A percentile compares a stretch with the other conserved stretches of the same genome.
Evolutionary conservation across 2,888 invertebrate species (phyloP).

Genomic region (Branchellion lobata): DNA sequence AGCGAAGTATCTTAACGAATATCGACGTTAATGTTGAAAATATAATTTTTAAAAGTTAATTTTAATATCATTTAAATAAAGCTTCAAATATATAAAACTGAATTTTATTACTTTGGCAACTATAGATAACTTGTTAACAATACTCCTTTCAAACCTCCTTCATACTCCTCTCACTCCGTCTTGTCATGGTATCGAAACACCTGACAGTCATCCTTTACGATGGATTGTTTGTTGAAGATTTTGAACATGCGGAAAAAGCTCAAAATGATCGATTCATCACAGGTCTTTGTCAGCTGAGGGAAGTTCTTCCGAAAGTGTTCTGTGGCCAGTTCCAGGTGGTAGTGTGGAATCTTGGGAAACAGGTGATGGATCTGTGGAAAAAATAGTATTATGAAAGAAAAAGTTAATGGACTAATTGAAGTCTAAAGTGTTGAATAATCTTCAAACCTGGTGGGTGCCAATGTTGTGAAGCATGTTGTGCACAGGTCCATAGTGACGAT

Average conservation of each 20-base stretch:
- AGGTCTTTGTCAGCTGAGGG: conserved; percentile 55
- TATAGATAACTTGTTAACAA: no score
- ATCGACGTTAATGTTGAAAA: no score
- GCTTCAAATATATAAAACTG: no score
- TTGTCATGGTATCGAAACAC: conserved; percentile 48
- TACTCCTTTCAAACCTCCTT: no score
- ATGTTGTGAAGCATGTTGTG: conserved; percentile 58
- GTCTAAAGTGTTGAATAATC: no score
- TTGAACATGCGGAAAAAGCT: conserved; percentile 57
- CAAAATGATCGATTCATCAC: conserved; percentile 56
- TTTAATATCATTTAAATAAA: no score
- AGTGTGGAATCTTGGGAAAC: conserved; percentile 59
- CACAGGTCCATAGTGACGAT: conserved; percentile 59
- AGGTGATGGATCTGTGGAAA: conserved; percentile 56
- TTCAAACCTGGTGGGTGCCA: conserved; percentile 54
- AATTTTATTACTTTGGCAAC: no score
- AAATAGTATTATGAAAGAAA: background rate
- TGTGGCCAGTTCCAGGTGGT: conserved; percentile 59
- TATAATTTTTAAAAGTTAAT: no score
- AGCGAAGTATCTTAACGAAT: no score
- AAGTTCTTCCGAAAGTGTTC: conserved; percentile 56
- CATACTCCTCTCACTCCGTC: no score
- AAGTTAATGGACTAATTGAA: background rate
- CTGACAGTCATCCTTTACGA: conserved; percentile 47
- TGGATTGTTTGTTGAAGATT: conserved; percentile 53